Evolutionary conservation across 2,113 vertebrate genomes (phyloP).

Genomic region (Gallinago paraguaiae): DNA sequence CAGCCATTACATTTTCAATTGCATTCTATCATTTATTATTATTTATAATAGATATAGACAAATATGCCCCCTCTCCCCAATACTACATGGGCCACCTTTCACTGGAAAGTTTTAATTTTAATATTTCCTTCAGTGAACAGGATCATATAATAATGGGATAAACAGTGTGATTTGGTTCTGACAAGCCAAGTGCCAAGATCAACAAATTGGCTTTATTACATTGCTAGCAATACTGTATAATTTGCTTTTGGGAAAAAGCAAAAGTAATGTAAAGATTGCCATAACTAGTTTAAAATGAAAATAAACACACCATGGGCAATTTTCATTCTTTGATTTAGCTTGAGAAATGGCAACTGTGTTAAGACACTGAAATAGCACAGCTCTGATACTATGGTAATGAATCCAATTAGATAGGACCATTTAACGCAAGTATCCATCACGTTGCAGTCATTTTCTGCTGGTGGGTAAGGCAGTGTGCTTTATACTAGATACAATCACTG

Average conservation of each 20-base stretch:
- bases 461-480: neutral
- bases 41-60: neutral
- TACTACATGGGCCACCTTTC: neutral
- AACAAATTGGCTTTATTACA: neutral
- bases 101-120: neutral
- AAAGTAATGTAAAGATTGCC: neutral
- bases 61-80: neutral
- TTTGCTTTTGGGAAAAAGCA: neutral
- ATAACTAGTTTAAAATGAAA: neutral
- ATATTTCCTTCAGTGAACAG: neutral
- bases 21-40: neutral
- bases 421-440: neutral
- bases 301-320: fast-evolving
- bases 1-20: neutral
- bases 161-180: neutral
- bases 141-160: neutral
- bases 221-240: neutral
- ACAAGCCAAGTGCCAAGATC: neutral
- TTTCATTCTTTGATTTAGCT: neutral
- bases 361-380: neutral
- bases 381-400: neutral
- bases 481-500: neutral
- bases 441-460: neutral
- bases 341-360: neutral
- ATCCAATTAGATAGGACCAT: neutral